Evolutionary conservation across 1,140 invertebrate species (phyloP), one percentile per base, ranked within the genome.

Genomic region (Drosophila repletoides): DNA sequence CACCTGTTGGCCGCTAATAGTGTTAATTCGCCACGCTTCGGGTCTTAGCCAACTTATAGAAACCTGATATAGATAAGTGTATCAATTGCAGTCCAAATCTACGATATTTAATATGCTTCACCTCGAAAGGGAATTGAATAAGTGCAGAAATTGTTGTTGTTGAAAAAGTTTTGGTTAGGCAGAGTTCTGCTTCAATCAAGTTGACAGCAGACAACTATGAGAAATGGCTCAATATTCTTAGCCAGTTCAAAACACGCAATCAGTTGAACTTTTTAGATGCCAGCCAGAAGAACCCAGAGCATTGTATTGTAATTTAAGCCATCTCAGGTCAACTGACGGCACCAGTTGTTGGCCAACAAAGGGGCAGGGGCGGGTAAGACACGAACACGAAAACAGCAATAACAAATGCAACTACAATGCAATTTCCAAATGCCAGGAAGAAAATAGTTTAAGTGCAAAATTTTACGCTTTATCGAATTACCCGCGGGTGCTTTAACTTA

Each of bases 391-490:
- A 28, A 60, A 14, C 46, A 72, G 49, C 52, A 75, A 51, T 45
- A 61, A 38, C 56, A 63, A 56, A 45, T 71, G 38, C 51, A 55
- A 65, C 72, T 64, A 69, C 74, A 76, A 69, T 77, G 58, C 72
- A 76, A 81, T 75, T 81, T 64, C 41, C 41, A 71, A 80, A 74
- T 71, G 59, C 59, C 69, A 59, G 52, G n/a, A 55, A 66, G 73
- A 84, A 86, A 86, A 87, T 87, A 86, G 80, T 87, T 87, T 76
- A 81, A 87, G 81, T 81, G 81, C 81, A 87, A 81, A 87, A 87
- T 87, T 87, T 87, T 87, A 87, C 81, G 81, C 76, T 87, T 87
- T 87, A 87, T 87, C 81, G 76, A 87, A 87, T 87, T 87, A 87
- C 81, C 81, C 81, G 81, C 81, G 81, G 83, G 81, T 73, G 70